Evolutionary conservation across 37 sponge, comb jelly and placozoan species (phyloP), one percentile per base, ranked within the genome.

Genomic region (Lycopodina hypogea): DNA sequence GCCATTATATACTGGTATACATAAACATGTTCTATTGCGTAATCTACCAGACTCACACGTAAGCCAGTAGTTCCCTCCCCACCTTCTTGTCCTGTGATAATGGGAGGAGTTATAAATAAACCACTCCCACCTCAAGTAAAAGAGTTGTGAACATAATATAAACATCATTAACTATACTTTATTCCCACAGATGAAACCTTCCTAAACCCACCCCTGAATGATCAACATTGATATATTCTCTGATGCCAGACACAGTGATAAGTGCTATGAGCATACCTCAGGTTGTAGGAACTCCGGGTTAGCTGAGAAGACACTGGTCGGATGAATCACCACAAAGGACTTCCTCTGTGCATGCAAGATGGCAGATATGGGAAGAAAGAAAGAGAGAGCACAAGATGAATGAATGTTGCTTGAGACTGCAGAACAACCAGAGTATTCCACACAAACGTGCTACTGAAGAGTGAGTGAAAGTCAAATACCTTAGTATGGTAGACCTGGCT

Each of bases 401-500:
- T 1, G 7, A 4, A 7, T 51, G 7, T 53, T 9, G 33, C 17
- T 42, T 14, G 12, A 70, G 48, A 12, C 48, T 45, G 48, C 48
- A 19, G 6, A 67, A 17, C 11, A 19, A 78, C 9, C 8, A 51
- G 53, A 75, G 12, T 28, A 59, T 59, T 59, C 18, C 18, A 34
- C 3, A 8, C 37, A 67, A 67, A 67, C 2, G 48, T 45, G n/a
- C n/a, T n/a, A 62, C 22, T 24, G 12, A 60, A 60, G 6, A 15
- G 3, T 28, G 29, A 29, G 61, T 60, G 29, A 60, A 60, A 29
- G 61, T 17, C 4, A 28, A 19, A n/a, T 42, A 86, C 94, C 84
- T 90, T 88, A 3, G 91, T 90, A 64, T 93, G 94, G 69, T 76
- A 93, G 38, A 93, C 88, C 81, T 93, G 94, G 62, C 90, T 90